Base-by-base conservation (phyloP, 2,888 invertebrate species). In the Drosophila suboccidentalis region DNA sequence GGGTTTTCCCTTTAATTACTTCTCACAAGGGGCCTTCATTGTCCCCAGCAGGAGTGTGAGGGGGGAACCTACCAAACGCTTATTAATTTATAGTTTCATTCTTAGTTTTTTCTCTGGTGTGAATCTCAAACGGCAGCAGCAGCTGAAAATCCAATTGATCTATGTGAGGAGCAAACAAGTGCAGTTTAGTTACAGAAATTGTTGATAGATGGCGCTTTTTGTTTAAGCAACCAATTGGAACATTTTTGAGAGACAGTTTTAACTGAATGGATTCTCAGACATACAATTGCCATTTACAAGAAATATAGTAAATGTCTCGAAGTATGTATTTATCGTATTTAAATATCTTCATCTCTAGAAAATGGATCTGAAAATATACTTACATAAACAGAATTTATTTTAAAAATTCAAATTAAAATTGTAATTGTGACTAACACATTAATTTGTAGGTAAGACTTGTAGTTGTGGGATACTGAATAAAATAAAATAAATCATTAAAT, bases 1-100 rank as follows among this genome's bases (percentile, higher is more conserved):
- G 71, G 60, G 65, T 64, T 50, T 60, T 50, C 26, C 59, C 26
- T 67, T 86, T 81, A 89, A 86, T 86, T 79, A 84, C 82, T 44
- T 78, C 82, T 72, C 87, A 75, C 81, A 70, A 58, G 80, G 74
- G 73, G 80, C 67, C 74, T 55, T 71, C 59, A 64, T 38, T 51
- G 49, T 58, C 50, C 57, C 57, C 63, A 51, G 46, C 49, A 39
- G 38, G 29, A 5, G 11, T 9, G 9, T 10, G 39, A 15, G 13
- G 26, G 10, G 34, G 17, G 2, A 19, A 29, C 43, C 17, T 15
- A 17, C 15, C 53, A 68, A 44, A 60, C 38, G 60, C 62, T 57
- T 61, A 67, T 63, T 57, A 71, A 73, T 82, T 73, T 68, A 59
- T 71, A 65, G 60, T 57, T 59, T 49, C 59, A 57, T 13, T 39